Percentiles rank a stretch among this genome's conserved stretches.
phyloP scores from a whole-genome alignment of 1,140 invertebrate genomes.

The Orius insidiosus region DNA sequence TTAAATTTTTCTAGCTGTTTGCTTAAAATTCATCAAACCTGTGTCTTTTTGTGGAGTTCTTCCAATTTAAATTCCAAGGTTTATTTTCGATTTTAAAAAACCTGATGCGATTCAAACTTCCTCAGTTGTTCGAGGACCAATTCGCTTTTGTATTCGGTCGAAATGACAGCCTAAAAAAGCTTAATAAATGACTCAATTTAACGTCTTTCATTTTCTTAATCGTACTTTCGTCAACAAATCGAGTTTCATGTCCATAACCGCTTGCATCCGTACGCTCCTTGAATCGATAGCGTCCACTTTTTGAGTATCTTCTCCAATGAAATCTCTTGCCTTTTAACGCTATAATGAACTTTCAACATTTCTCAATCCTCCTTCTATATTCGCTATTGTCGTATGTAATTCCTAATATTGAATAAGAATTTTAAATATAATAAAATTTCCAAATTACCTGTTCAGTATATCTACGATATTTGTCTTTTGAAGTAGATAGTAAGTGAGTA shows the following conservation, averaged over 20 bases:
- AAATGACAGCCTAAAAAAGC: constrained; percentile 14
- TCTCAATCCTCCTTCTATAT: not conserved
- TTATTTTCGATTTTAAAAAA: constrained; percentile 26
- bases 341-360: constrained; percentile 1
- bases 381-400: not conserved
- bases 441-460: too few relatives aligned
- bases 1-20: not conserved
- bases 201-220: not conserved
- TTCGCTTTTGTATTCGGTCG: constrained; percentile 22
- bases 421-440: too few relatives aligned
- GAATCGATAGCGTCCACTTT: constrained; percentile 5
- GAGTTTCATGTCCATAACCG: constrained; percentile 2
- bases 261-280: constrained; percentile 6
- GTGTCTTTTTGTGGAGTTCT: constrained; percentile 23
- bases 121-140: constrained; percentile 26
- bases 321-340: constrained; percentile 6
- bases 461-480: too few relatives aligned
- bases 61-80: constrained; percentile 26
- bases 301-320: constrained; percentile 1
- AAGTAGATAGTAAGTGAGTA: too few relatives aligned
- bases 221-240: constrained; percentile 19
- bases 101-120: constrained; percentile 27
- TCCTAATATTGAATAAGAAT: not conserved
- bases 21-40: too few relatives aligned
- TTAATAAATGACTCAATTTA: not conserved